These are phyloP conservation scores for Micromys minutus DNA, from an alignment of 2,113 vertebrate genomes.

Conservation along the genomic window DNA sequence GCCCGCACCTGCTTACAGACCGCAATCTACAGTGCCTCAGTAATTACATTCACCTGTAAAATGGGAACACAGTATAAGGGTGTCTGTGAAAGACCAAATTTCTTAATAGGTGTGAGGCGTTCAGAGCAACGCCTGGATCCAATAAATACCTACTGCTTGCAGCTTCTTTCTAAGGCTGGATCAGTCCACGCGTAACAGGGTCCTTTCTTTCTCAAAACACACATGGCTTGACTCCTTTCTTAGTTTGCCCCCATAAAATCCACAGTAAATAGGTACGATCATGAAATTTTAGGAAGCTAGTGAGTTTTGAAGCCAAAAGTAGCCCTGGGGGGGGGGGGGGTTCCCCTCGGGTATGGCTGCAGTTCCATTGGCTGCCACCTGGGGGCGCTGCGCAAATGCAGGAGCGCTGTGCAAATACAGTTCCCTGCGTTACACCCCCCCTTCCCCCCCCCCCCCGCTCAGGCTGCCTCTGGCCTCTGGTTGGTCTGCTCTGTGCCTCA, in stretches of 20 bases:
- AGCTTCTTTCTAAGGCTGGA: not conserved
- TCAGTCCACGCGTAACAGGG: not conserved
- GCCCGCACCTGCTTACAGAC: no score
- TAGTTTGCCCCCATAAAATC: not conserved
- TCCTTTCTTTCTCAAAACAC: not conserved
- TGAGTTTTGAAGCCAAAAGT: not conserved
- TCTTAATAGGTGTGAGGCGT: not conserved
- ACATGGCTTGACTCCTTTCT: not conserved
- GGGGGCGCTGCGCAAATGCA: not conserved
- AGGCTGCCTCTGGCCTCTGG: not conserved
- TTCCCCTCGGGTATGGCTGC: rapidly evolving
- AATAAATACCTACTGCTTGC: not conserved
- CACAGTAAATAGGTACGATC: not conserved
- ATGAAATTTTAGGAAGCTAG: not conserved
- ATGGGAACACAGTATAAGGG: not conserved
- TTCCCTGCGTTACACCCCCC: no score
- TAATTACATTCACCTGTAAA: not conserved
- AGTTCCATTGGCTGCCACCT: not conserved
- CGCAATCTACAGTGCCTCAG: no score
- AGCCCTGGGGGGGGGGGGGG: no score
- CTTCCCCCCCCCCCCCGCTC: rapidly evolving
- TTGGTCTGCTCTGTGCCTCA: not conserved
- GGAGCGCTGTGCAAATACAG: not conserved
- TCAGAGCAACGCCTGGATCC: not conserved
- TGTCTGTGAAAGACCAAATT: not conserved